A percentile compares a stretch with the other conserved stretches of the same genome.
These are phyloP conservation scores for Petrosia ficiformis DNA, from an alignment of 37 sponge, comb jelly and placozoan species.

Conservation along the genomic window DNA sequence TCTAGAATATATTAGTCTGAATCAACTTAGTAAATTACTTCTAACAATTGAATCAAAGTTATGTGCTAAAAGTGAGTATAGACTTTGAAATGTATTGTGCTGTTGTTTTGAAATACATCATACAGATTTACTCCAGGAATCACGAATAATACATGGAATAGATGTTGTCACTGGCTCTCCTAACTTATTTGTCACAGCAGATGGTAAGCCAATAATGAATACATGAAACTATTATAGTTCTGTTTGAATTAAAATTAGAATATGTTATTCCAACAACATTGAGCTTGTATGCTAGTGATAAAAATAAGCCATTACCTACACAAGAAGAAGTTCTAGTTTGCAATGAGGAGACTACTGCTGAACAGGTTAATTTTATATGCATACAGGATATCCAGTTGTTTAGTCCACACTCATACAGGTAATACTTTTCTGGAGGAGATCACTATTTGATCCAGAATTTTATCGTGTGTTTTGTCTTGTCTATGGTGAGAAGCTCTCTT, in stretches of 20 bases:
- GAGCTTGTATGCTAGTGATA: slow-evolving; percentile 5
- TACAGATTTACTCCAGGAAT: no score
- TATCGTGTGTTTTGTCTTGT: slow-evolving; percentile 46
- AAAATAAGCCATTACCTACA: background rate
- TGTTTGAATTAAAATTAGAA: background rate
- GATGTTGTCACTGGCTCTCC: background rate
- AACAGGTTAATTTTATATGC: slow-evolving; percentile 8
- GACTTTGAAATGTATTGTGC: no score
- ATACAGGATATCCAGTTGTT: no score
- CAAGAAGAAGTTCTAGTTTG: slow-evolving; percentile 19
- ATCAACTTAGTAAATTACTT: no score
- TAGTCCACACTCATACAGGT: no score
- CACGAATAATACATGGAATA: background rate
- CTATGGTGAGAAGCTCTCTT: slow-evolving; percentile 53
- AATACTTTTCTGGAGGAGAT: slow-evolving; percentile 1
- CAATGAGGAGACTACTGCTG: slow-evolving; percentile 10
- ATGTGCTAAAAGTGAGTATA: no score
- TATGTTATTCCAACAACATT: background rate
- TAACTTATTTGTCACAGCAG: background rate
- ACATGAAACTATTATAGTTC: background rate
- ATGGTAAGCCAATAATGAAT: background rate
- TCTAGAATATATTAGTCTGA: no score
- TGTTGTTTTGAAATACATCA: no score
- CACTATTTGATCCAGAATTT: slow-evolving; percentile 20
- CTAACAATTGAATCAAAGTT: no score